Evolutionary conservation across 1,140 invertebrate species (phyloP), one percentile per base, ranked within the genome.

Genomic region (Diorhabda elongata): DNA sequence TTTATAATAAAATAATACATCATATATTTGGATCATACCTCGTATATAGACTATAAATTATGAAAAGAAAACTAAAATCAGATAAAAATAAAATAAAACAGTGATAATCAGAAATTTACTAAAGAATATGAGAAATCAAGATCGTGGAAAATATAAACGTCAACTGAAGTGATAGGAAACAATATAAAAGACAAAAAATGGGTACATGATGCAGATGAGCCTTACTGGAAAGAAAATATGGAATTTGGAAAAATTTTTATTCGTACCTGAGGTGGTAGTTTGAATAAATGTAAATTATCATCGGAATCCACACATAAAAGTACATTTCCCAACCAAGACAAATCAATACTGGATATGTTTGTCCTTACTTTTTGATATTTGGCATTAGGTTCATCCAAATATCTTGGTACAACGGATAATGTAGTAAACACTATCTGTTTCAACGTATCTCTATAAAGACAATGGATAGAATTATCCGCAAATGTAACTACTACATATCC

Each of bases 261-360:
- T 8, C 47, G 0, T 8, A 52, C 47, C 47, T 87, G 84, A 42
- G 87, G 85, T 61, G 86, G 85, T 59, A 92, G 77, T 78, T 87
- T 87, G 75, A 88, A 91, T 2, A 91, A 73, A 78, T 92, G 89
- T 11, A 94, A 77, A 79, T 91, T 89, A 42, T 91, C 90, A 60
- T 88, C 85, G 3, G 88, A 88, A 81, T 94, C 92, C 44, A 93
- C 85, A 3, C 88, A 87, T 47, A 93, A 79, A n/a, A 92, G 81
- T 52, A 90, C 85, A 75, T 90, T 91, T 45, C 92, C 92, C 63
- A 93, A 83, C 85, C 88, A 90, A 0, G 91, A 92, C 66, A 94
- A 83, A 75, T 92, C 89, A 77, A 91, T 89, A 76, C 85, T 85
- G 60, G 85, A 86, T 72, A 89, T 88, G 71, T 83, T 82, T 41